phyloP scores from a whole-genome alignment of 2,113 vertebrate genomes.

The Pelobates fuscus region DNA sequence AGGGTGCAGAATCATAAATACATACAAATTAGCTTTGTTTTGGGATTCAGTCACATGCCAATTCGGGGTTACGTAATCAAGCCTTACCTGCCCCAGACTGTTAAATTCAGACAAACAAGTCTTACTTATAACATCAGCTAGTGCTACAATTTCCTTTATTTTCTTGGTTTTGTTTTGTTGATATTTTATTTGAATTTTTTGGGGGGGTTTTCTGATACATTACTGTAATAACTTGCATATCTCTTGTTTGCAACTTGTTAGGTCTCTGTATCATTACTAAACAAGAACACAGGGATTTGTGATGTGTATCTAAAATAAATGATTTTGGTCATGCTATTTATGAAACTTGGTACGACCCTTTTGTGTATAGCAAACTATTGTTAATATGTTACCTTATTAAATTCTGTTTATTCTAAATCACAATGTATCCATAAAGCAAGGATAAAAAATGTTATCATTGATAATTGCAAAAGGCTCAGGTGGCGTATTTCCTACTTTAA shows the following conservation, averaged over 20 bases:
- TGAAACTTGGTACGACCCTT: background rate
- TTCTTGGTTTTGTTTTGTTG: too few species aligned
- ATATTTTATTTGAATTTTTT: too few species aligned
- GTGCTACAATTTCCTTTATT: too few species aligned
- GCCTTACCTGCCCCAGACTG: too few species aligned
- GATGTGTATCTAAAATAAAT: background rate
- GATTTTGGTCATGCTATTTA: background rate
- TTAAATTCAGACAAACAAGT: too few species aligned
- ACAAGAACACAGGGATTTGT: background rate
- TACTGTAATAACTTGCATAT: background rate
- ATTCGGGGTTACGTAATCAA: too few species aligned
- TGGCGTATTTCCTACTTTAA: constrained; percentile 38
- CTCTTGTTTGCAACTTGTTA: too few species aligned
- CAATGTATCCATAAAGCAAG: background rate
- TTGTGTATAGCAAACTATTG: background rate
- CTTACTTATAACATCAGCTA: too few species aligned
- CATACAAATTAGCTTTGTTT: too few species aligned
- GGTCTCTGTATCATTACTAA: background rate
- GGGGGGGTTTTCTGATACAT: too few species aligned
- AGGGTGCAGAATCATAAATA: too few species aligned
- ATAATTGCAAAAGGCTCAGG: constrained; percentile 43
- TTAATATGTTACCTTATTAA: background rate
- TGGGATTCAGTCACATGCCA: too few species aligned
- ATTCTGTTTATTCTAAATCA: background rate
- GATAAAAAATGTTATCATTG: constrained; percentile 10